Conservation (phyloP, 2,797 vertebrate genomes). For the Acipenser transmontanus region DNA sequence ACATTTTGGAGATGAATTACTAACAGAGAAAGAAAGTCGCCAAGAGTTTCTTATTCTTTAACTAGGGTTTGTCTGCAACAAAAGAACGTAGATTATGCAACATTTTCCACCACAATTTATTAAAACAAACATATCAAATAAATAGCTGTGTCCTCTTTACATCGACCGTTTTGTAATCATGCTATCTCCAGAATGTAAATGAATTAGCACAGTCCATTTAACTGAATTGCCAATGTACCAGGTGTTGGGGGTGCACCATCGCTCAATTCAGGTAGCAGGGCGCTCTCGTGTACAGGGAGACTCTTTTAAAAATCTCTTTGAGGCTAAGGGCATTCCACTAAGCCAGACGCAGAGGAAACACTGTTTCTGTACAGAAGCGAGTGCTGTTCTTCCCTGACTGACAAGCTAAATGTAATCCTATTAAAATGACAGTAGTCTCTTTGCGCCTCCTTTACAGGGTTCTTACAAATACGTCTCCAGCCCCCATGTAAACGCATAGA, state of each 20-base stretch:
- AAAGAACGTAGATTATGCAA: neutral
- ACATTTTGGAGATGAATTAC: neutral
- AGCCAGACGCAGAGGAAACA: too few relatives aligned
- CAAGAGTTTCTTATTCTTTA: neutral
- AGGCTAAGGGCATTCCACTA: too few relatives aligned
- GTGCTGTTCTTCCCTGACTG: neutral
- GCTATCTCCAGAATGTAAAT: slow-evolving; percentile 16
- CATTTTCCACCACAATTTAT: neutral
- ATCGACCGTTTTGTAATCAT: slow-evolving; percentile 18
- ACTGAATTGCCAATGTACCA: slow-evolving; percentile 5
- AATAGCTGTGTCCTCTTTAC: slow-evolving; percentile 12
- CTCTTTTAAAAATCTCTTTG: too few relatives aligned
- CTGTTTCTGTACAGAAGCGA: too few relatives aligned
- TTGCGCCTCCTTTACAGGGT: too few relatives aligned
- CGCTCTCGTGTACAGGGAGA: neutral
- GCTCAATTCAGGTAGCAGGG: neutral
- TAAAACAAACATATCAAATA: slow-evolving; percentile 7
- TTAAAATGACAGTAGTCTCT: neutral
- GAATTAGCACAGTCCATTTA: neutral
- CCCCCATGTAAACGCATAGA: too few relatives aligned
- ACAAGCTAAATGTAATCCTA: neutral
- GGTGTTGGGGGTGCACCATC: neutral
- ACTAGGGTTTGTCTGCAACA: neutral
- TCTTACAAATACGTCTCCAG: too few relatives aligned
- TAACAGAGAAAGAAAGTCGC: neutral